phyloP scores from a whole-genome alignment of 2,113 vertebrate species.

The Pollimyrus isidori region DNA sequence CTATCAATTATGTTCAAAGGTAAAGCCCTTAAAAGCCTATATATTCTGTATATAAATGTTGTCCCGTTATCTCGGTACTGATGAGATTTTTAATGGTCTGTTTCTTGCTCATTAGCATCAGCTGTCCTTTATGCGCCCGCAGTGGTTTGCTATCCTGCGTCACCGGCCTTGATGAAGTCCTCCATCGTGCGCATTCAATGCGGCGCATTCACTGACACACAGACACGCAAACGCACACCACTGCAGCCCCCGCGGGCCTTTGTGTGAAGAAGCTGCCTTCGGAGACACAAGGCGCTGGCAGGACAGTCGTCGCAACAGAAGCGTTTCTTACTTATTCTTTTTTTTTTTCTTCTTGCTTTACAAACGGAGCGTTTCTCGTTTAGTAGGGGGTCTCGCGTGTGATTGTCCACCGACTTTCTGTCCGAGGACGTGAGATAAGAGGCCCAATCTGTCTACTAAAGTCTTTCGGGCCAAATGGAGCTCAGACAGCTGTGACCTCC shows the following conservation, averaged over 20 bases:
- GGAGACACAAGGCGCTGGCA: neutral
- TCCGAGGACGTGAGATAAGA: neutral
- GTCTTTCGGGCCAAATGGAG: neutral
- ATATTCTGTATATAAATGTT: neutral
- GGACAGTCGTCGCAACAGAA: neutral
- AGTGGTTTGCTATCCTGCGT: neutral
- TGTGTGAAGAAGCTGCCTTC: neutral
- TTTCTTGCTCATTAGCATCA: neutral
- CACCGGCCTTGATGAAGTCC: neutral
- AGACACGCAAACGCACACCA: neutral
- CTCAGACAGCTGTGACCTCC: neutral
- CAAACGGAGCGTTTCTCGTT: neutral
- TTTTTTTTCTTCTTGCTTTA: neutral
- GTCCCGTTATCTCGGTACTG: neutral
- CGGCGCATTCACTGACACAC: neutral
- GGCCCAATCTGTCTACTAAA: neutral
- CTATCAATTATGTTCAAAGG: neutral
- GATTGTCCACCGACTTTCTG: neutral
- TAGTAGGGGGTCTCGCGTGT: neutral
- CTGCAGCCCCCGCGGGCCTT: neutral
- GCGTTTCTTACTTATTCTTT: neutral
- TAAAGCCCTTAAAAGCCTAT: neutral
- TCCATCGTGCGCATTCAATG: neutral
- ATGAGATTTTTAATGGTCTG: neutral
- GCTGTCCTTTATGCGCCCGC: neutral